Percentiles rank a stretch among this genome's conserved stretches.
These are phyloP conservation scores for Magallana nippona DNA, from an alignment of 2,888 invertebrate genomes.

Conservation along the genomic window DNA sequence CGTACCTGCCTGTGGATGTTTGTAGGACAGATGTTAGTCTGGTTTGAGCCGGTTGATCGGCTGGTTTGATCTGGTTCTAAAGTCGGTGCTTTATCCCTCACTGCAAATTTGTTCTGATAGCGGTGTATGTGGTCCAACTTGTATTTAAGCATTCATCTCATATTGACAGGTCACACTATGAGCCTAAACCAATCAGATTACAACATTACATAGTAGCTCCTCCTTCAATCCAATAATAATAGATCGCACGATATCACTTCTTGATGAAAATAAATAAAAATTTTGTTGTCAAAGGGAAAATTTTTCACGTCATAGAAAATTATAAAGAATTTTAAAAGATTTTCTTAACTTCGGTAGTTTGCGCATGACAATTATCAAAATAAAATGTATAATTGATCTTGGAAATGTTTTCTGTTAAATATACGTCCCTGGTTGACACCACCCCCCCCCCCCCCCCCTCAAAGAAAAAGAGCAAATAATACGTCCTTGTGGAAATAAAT, in stretches of 20 bases:
- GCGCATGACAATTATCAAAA: too few relatives aligned
- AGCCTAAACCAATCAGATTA: constrained; percentile 12
- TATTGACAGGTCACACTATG: constrained; percentile 21
- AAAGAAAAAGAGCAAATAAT: too few relatives aligned
- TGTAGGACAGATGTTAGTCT: constrained; percentile 19
- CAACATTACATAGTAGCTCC: neutral
- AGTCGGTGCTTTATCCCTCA: constrained; percentile 17
- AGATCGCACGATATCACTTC: neutral
- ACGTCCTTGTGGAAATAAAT: too few relatives aligned
- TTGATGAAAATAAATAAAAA: neutral
- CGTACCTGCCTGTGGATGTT: neutral
- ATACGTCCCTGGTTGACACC: too few relatives aligned
- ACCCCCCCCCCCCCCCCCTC: too few relatives aligned
- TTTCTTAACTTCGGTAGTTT: too few relatives aligned
- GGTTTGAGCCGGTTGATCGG: neutral
- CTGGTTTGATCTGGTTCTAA: neutral
- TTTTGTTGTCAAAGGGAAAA: neutral
- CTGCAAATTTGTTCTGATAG: neutral
- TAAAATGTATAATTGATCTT: too few relatives aligned
- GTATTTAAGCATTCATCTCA: neutral
- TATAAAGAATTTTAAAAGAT: too few relatives aligned
- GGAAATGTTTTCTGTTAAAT: too few relatives aligned
- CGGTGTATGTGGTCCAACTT: neutral
- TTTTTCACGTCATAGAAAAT: too few relatives aligned
- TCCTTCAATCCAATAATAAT: neutral